Conservation (phyloP, 2,113 vertebrate species). For the Trinectes maculatus region DNA sequence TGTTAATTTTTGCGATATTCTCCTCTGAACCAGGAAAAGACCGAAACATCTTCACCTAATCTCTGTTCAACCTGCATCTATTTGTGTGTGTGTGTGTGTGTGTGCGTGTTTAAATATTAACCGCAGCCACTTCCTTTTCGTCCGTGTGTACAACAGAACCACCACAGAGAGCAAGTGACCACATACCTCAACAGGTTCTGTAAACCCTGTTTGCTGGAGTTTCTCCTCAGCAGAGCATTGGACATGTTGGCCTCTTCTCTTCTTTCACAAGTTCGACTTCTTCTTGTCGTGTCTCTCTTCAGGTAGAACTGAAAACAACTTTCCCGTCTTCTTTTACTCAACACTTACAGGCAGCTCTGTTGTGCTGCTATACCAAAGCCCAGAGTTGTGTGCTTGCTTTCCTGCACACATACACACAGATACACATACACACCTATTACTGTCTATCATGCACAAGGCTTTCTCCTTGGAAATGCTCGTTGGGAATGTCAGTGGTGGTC, state of each 20-base stretch:
- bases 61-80: not conserved
- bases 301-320: conserved; percentile 2
- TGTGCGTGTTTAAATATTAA: conserved; percentile 47
- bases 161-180: not conserved
- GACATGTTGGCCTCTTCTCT: conserved; percentile 67
- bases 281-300: conserved; percentile 4
- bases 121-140: not conserved
- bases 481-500: conserved; percentile 82
- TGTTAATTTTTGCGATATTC: no score
- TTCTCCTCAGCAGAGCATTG: conserved; percentile 82
- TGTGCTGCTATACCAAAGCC: conserved; percentile 13
- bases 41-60: not conserved
- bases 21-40: not conserved
- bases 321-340: conserved; percentile 25
- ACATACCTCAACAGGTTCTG: conserved; percentile 87
- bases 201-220: conserved; percentile 87
- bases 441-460: conserved; percentile 33
- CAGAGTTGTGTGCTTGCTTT: not conserved
- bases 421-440: not conserved
- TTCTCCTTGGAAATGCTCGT: conserved; percentile 75
- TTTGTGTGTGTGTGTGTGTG: conserved; percentile 5
- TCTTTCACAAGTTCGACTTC: conserved; percentile 5
- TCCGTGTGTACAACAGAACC: conserved; percentile 5
- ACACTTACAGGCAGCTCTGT: conserved; percentile 6
- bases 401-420: conserved; percentile 18